Percentiles rank a stretch among this genome's conserved stretches.
Evolutionary conservation across 35 echinoderm and acorn worm species (phyloP).

Genomic region (Apostichopus californicus): DNA sequence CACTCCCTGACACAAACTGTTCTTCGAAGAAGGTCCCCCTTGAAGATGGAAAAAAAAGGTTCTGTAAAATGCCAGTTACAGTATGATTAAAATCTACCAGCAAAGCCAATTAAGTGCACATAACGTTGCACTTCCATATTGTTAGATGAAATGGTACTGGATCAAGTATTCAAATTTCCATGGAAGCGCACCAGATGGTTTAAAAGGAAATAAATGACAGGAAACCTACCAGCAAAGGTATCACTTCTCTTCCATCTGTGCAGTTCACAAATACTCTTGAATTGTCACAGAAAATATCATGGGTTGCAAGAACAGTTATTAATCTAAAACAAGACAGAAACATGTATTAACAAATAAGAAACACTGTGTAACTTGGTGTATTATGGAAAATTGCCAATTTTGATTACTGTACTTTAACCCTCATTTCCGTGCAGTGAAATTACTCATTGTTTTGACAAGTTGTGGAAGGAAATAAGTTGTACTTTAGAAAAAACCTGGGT

Average conservation of each 20-base stretch:
- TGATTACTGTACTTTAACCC: too few species aligned
- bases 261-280: too few species aligned
- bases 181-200: not conserved
- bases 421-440: too few species aligned
- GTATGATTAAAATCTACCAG: not conserved
- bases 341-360: too few species aligned
- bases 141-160: not conserved
- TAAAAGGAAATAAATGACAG: not conserved
- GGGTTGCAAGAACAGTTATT: too few species aligned
- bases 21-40: not conserved
- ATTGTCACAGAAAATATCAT: too few species aligned
- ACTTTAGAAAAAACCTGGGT: too few species aligned
- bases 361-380: too few species aligned
- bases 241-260: not conserved
- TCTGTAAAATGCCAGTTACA: not conserved
- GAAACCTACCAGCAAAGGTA: not conserved
- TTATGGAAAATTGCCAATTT: too few species aligned
- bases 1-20: not conserved
- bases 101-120: not conserved
- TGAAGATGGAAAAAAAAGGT: not conserved
- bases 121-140: not conserved
- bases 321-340: too few species aligned
- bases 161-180: not conserved
- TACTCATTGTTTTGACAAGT: too few species aligned
- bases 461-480: too few species aligned